Base-by-base conservation (phyloP, 2,797 vertebrate genomes). In the Pachyuromys duprasi region DNA sequence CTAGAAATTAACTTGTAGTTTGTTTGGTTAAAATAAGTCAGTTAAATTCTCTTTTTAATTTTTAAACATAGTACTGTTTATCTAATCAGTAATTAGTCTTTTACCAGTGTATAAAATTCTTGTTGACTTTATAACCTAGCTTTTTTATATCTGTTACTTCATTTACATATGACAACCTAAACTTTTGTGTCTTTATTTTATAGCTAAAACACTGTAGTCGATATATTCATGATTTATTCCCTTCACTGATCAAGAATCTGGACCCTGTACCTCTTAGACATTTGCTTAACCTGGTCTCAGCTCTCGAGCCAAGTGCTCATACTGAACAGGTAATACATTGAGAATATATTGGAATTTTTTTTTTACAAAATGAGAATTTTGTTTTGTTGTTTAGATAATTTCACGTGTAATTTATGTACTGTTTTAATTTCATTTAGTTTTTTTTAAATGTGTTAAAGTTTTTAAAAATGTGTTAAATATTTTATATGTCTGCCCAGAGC, bases 191-290 rank as follows among this genome's bases (percentile, higher is more conserved):
- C 15, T 97, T 90, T 97, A 5, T 95, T 97, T 97, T 96, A 24
- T 78, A 99, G 99, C 98, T 99, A 96, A 99, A 99, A 97, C 99
- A 99, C 97, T 99, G 99, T 97, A 99, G 99, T 98, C 99, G 99
- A 39, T 99, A 99, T 98, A 99, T 99, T 98, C 99, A 99, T 17
- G 99, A 99, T 98, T 99, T 99, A 95, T 99, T 99, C 98, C 99
- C 99, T 76, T 99, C 99, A 0, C 98, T 99, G 95, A 99, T 99
- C 97, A 99, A 99, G 98, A 99, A 99, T 98, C 98, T 99, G 99
- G 99, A 99, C 97, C 99, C 99, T 7, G 99, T 99, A 92, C 99
- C 99, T n/a, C 99, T 99, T 13, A 98, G 99, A 95, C 99, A 99
- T 92, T 99, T 99, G 92, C 99, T 99, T 96, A 99, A 99, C 98